Base-by-base conservation (phyloP, 2,888 invertebrate species). In the Limnephilus marmoratus region DNA sequence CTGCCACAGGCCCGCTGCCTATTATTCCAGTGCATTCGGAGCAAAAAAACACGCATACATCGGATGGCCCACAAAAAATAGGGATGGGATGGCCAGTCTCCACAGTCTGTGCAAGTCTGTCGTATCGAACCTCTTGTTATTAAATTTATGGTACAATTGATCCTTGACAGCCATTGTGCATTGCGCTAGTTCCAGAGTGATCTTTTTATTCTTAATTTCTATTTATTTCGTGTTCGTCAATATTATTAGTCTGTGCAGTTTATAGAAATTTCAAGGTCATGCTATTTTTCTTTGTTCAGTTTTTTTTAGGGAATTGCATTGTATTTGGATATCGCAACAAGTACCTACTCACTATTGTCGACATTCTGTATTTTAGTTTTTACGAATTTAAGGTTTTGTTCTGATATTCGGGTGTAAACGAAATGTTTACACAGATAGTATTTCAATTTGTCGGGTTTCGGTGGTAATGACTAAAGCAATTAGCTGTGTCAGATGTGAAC, bases 61-160 rank as follows among this genome's bases (percentile, higher is more conserved):
- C 82, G 90, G 90, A 29, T 82, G 88, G 86, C 81, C 88, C 88
- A 80, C 88, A 89, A 90, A 90, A 90, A 90, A 90, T 82, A 49
- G 81, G 90, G 90, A 68, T 80, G 81, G 90, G 90, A 68, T 80
- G 80, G 80, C 80, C 31, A 53, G 68, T 80, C 86, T 89, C 45
- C 89, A 12, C 45, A 81, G 29, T 29, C 81, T 80, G 37, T 80
- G 90, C 82, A 41, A 68, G 90, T 29, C 82, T 90, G 90, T 82
- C 90, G 82, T 82, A 53, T 90, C 82, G 82, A 45, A 90, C 82
- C 90, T 80, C 90, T 41, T 49, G 49, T 90, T 90, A 90, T 90
- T 68, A 68, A 68, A 68, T 68, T 90, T 90, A 90, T 49, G 90
- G 90, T 45, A 90, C 90, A 49, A 31, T 90, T 90, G 90, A 29